Evolutionary conservation across 2,888 invertebrate species (phyloP).

Genomic region (Gymnoscelis rufifasciata): DNA sequence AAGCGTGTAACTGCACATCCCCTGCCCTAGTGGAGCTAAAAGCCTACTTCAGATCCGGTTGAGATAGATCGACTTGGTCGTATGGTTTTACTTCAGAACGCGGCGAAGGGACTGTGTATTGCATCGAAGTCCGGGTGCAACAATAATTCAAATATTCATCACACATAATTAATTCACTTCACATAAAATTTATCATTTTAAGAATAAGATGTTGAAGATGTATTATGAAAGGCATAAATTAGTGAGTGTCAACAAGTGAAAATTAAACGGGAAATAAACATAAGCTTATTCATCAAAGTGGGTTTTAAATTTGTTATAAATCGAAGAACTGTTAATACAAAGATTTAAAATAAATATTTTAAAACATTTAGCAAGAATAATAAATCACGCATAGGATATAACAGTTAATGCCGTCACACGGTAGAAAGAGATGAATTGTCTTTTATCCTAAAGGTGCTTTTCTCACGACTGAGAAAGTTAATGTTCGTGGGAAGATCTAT

Average conservation of each 20-base stretch:
- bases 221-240: too few relatives aligned
- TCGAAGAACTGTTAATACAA: too few relatives aligned
- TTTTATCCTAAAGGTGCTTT: conserved; percentile 33
- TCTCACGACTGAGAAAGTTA: conserved; percentile 58
- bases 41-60: conserved; percentile 17
- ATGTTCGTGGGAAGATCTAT: conserved; percentile 42
- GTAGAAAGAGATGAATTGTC: conserved; percentile 20
- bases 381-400: conserved; percentile 20
- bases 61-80: conserved; percentile 12
- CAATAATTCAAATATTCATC: too few relatives aligned
- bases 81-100: conserved; percentile 6
- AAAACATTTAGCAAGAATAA: conserved; percentile 3
- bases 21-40: conserved; percentile 9
- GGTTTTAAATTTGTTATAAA: too few relatives aligned
- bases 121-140: not conserved
- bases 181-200: too few relatives aligned
- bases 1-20: conserved; percentile 20
- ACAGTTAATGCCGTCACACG: conserved; percentile 15
- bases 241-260: too few relatives aligned
- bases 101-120: too few relatives aligned
- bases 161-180: too few relatives aligned
- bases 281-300: too few relatives aligned
- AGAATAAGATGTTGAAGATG: too few relatives aligned
- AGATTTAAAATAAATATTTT: not conserved
- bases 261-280: too few relatives aligned